A percentile compares a stretch with the other conserved stretches of the same genome.
Evolutionary conservation across 2,888 invertebrate species (phyloP).

Genomic region (Mycalesis mineus): DNA sequence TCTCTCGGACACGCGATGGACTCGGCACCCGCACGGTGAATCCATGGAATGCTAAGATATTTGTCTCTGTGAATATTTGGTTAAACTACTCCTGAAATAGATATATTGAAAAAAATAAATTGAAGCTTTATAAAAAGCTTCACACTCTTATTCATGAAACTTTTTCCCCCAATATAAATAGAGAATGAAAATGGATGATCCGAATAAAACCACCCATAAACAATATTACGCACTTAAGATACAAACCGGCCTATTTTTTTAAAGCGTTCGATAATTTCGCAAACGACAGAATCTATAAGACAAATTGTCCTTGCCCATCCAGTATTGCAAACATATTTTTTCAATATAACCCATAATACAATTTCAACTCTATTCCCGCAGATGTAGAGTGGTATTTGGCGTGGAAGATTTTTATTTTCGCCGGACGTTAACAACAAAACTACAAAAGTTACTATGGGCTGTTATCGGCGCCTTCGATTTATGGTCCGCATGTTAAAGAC

Average conservation of each 20-base stretch:
- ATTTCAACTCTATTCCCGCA: neutral
- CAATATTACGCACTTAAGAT: neutral
- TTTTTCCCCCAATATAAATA: too few relatives aligned
- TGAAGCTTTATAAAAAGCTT: too few relatives aligned
- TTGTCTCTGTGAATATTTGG: too few relatives aligned
- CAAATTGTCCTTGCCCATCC: conserved; percentile 13
- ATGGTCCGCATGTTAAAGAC: conserved; percentile 29
- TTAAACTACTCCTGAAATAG: too few relatives aligned
- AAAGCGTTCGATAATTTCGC: conserved; percentile 16
- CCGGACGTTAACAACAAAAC: conserved; percentile 16
- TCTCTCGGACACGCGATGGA: too few relatives aligned
- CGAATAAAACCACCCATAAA: neutral
- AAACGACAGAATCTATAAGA: conserved; percentile 15
- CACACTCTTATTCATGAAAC: too few relatives aligned
- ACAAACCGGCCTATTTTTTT: neutral
- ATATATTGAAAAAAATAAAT: too few relatives aligned
- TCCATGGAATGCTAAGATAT: too few relatives aligned
- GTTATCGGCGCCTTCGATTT: conserved; percentile 30
- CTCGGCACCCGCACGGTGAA: too few relatives aligned
- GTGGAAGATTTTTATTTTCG: neutral
- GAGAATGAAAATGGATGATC: neutral
- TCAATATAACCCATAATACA: neutral
- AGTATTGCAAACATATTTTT: conserved; percentile 14
- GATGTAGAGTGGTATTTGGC: conserved; percentile 9
- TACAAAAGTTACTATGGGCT: conserved; percentile 25